phyloP scores from a whole-genome alignment of 2,888 invertebrate species.

The Sesia apiformis region DNA sequence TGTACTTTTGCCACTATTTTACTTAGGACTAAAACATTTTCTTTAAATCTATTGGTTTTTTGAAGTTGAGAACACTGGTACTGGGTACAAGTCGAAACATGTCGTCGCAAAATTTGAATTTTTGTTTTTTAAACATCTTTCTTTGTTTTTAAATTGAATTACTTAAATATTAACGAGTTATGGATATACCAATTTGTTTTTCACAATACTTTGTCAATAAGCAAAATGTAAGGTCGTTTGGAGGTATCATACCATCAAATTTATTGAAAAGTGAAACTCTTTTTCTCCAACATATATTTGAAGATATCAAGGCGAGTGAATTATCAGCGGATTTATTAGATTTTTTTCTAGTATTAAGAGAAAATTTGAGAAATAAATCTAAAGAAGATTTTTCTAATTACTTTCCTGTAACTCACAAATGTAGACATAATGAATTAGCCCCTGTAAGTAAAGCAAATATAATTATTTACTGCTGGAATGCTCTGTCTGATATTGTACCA shows the following conservation, averaged over 20 bases:
- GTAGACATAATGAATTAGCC: constrained; percentile 13
- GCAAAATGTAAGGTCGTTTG: constrained; percentile 51
- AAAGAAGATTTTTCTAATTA: constrained; percentile 44
- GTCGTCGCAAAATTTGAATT: constrained; percentile 39
- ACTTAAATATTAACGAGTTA: background rate
- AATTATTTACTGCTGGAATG: constrained; percentile 30
- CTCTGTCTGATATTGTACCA: constrained; percentile 43
- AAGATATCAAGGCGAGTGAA: constrained; percentile 23
- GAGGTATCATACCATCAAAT: constrained; percentile 35
- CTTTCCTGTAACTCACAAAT: constrained; percentile 18
- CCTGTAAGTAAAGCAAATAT: constrained; percentile 36
- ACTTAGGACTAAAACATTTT: too few species aligned
- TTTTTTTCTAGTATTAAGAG: constrained; percentile 26
- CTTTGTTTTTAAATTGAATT: background rate
- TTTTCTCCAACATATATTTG: constrained; percentile 26
- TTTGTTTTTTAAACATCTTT: background rate
- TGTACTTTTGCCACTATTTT: too few species aligned
- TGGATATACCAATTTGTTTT: constrained; percentile 39
- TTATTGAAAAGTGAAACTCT: constrained; percentile 26
- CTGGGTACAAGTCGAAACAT: constrained; percentile 12
- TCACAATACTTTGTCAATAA: constrained; percentile 54
- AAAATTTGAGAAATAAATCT: constrained; percentile 28
- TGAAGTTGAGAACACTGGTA: too few species aligned
- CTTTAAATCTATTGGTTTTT: too few species aligned
- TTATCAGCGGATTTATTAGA: constrained; percentile 22